Percentiles rank a stretch among this genome's conserved stretches.
phyloP scores from a whole-genome alignment of 2,888 invertebrate species.

The Erebia epiphron region DNA sequence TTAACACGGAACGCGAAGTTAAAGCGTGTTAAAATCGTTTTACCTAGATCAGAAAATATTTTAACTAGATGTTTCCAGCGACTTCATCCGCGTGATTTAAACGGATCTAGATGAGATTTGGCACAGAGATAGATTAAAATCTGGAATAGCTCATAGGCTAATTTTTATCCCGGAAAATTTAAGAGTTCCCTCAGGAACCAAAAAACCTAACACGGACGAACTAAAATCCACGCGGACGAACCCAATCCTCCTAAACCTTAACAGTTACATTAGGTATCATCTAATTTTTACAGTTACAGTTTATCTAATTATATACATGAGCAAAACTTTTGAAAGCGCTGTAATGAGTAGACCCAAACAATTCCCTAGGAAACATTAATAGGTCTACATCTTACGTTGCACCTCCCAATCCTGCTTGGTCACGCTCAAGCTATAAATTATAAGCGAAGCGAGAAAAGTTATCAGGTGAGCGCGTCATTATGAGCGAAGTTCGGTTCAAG shows the following conservation, averaged over 20 bases:
- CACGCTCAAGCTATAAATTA: conserved; percentile 77
- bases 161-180: no score
- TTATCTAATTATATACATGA: background rate
- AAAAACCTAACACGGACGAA: no score
- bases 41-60: background rate
- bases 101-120: no score
- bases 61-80: background rate
- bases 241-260: no score
- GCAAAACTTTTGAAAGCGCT: conserved; percentile 1
- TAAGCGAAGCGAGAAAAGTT: conserved; percentile 62
- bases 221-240: no score
- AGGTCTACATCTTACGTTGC: conserved; percentile 20
- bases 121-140: no score
- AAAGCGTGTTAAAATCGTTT: background rate
- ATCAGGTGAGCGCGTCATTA: conserved; percentile 69
- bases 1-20: background rate
- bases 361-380: conserved; percentile 19
- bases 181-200: no score
- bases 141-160: no score
- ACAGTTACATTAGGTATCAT: no score
- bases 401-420: conserved; percentile 66
- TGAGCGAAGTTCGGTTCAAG: conserved; percentile 75
- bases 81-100: background rate
- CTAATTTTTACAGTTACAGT: no score
- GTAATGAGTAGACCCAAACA: conserved; percentile 14